Evolutionary conservation across 2,113 vertebrate species (phyloP).

Genomic region (Uria aalge): DNA sequence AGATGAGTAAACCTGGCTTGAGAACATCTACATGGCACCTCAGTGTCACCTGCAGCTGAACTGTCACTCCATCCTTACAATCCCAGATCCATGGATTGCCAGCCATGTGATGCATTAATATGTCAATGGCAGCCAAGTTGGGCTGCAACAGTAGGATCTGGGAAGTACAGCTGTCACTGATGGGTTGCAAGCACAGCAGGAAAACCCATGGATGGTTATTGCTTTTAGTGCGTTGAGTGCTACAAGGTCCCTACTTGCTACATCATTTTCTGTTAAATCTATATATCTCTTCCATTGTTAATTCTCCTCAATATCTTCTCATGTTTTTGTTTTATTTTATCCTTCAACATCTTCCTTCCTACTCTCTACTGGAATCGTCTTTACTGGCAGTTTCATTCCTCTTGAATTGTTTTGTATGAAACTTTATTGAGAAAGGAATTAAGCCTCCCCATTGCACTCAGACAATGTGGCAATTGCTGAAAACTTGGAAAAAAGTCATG

Average conservation of each 20-base stretch:
- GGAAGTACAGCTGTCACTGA: too few relatives aligned
- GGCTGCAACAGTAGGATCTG: neutral
- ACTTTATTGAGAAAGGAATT: neutral
- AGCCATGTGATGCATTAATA: neutral
- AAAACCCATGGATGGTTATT: neutral
- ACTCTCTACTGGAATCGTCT: neutral
- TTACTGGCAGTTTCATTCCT: neutral
- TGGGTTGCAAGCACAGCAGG: accelerated
- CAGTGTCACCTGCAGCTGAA: neutral
- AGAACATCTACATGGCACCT: neutral
- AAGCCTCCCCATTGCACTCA: neutral
- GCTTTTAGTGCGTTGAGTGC: neutral
- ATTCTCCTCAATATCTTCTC: neutral
- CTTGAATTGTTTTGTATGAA: neutral
- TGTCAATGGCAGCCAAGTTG: neutral
- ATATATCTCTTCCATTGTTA: neutral
- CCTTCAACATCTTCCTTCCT: neutral
- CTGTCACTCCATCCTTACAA: neutral
- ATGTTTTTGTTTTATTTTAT: neutral
- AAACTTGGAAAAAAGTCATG: neutral
- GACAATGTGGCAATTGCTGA: neutral
- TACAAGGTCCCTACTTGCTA: neutral
- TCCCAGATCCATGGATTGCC: neutral
- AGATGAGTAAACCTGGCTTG: neutral
- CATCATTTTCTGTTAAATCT: neutral